phyloP scores from a whole-genome alignment of 2,113 vertebrate species.

The Lophius piscatorius region DNA sequence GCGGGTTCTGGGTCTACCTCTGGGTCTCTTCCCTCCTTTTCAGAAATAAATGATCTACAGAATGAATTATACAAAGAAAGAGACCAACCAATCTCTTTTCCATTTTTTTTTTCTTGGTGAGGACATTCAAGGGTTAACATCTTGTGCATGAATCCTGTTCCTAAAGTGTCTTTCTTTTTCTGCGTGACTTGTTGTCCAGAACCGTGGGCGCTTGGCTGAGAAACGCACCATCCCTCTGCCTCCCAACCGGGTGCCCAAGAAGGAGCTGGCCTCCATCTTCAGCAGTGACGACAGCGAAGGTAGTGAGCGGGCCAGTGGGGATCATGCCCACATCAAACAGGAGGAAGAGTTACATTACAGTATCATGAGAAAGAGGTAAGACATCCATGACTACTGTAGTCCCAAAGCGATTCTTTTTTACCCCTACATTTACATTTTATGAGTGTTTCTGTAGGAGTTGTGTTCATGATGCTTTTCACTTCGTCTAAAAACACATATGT shows the following conservation, averaged over 20 bases:
- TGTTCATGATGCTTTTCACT: background rate
- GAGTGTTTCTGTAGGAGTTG: too few relatives aligned
- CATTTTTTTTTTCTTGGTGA: too few relatives aligned
- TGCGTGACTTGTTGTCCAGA: slow-evolving; percentile 78
- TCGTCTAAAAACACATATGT: background rate
- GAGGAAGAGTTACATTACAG: slow-evolving; percentile 89
- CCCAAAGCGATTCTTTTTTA: too few relatives aligned
- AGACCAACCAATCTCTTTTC: too few relatives aligned
- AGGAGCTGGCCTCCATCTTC: slow-evolving; percentile 88
- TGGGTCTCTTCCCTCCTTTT: too few relatives aligned
- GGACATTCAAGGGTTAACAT: background rate
- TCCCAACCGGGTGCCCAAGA: slow-evolving; percentile 88
- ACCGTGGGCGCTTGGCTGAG: slow-evolving; percentile 96
- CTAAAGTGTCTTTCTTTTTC: slow-evolving; percentile 33
- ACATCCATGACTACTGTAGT: too few relatives aligned
- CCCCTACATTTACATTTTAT: too few relatives aligned
- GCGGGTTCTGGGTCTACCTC: too few relatives aligned
- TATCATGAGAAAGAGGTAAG: slow-evolving; percentile 98
- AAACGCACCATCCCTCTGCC: slow-evolving; percentile 92
- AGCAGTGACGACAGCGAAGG: slow-evolving; percentile 90
- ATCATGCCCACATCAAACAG: slow-evolving; percentile 88
- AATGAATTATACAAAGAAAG: too few relatives aligned
- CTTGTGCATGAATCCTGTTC: slow-evolving; percentile 10
- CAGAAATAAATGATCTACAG: too few relatives aligned
- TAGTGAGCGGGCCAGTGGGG: slow-evolving; percentile 86